A percentile compares a stretch with the other conserved stretches of the same genome.
These are phyloP conservation scores for Palythoa grandis DNA, from an alignment of 92 coral and sea anemone species.

Conservation along the genomic window DNA sequence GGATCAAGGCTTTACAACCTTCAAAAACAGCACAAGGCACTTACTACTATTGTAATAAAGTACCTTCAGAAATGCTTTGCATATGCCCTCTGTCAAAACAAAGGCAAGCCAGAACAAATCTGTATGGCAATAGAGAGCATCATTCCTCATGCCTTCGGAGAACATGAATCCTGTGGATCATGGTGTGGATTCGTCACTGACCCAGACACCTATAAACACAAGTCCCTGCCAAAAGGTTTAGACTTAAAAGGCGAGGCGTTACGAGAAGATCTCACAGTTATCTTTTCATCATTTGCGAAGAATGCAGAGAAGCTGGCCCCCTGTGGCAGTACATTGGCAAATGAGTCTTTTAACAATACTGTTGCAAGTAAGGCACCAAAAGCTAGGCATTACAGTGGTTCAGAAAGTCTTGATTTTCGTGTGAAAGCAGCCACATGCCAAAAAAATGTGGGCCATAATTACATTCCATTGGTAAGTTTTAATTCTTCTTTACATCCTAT, in stretches of 20 bases:
- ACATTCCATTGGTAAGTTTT: not conserved
- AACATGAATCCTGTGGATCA: slow-evolving; percentile 46
- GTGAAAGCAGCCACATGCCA: slow-evolving; percentile 45
- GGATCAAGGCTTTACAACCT: no score
- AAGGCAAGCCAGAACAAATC: slow-evolving; percentile 42
- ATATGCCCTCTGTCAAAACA: slow-evolving; percentile 62
- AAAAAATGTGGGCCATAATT: slow-evolving; percentile 43
- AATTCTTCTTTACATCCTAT: not conserved
- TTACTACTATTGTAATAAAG: slow-evolving; percentile 45
- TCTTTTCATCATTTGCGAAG: not conserved
- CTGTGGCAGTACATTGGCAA: slow-evolving; percentile 34
- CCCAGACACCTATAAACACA: slow-evolving; percentile 48
- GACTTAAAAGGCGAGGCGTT: slow-evolving; percentile 54
- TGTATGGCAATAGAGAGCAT: slow-evolving; percentile 38
- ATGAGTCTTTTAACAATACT: slow-evolving; percentile 48
- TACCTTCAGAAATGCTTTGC: slow-evolving; percentile 54
- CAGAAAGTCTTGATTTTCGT: slow-evolving; percentile 51
- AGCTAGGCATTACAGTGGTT: slow-evolving; percentile 49
- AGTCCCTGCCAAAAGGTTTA: slow-evolving; percentile 51
- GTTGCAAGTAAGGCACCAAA: slow-evolving; percentile 52
- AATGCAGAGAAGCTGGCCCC: slow-evolving; percentile 44
- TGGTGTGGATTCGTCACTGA: slow-evolving; percentile 54
- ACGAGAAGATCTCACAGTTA: slow-evolving; percentile 17
- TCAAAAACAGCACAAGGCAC: slow-evolving; percentile 35
- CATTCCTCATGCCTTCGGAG: slow-evolving; percentile 64